These are phyloP conservation scores for Triops longicaudatus DNA, from an alignment of 1,140 invertebrate species.

Conservation along the genomic window DNA sequence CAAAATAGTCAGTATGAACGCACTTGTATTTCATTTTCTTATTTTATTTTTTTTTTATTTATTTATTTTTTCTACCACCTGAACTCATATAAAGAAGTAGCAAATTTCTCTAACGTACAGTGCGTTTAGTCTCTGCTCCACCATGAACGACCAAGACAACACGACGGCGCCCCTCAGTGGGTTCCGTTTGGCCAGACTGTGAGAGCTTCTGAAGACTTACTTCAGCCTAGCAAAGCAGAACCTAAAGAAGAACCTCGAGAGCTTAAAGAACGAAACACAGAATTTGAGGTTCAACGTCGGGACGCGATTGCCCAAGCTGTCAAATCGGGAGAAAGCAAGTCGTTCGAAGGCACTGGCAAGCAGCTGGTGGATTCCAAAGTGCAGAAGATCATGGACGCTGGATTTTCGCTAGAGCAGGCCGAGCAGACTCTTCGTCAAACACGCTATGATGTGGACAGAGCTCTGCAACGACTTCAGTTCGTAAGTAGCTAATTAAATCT, in stretches of 20 bases:
- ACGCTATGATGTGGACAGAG: conserved; percentile 62
- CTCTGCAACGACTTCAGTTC: conserved; percentile 55
- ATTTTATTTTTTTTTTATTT: not conserved
- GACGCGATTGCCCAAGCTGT: conserved; percentile 42
- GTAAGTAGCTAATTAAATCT: not conserved
- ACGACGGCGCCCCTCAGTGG: conserved; percentile 77
- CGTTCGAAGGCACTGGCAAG: conserved; percentile 37
- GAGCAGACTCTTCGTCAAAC: conserved; percentile 59
- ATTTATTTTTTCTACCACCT: not conserved
- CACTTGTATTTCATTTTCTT: no score
- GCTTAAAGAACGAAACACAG: conserved; percentile 37
- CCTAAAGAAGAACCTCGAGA: conserved; percentile 17
- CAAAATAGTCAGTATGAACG: no score
- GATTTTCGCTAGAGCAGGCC: conserved; percentile 51
- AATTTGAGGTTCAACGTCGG: conserved; percentile 42
- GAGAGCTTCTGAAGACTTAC: conserved; percentile 27
- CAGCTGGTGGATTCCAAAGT: conserved; percentile 39
- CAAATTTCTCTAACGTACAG: conserved; percentile 18
- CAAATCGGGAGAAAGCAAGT: conserved; percentile 38
- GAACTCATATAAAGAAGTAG: not conserved
- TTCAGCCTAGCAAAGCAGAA: not conserved
- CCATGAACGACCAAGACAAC: conserved; percentile 43
- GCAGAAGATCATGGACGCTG: conserved; percentile 6
- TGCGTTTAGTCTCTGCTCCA: conserved; percentile 29
- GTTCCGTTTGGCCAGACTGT: conserved; percentile 69